Evolutionary conservation across 1,140 invertebrate species (phyloP).

Genomic region (Nymphalis io): DNA sequence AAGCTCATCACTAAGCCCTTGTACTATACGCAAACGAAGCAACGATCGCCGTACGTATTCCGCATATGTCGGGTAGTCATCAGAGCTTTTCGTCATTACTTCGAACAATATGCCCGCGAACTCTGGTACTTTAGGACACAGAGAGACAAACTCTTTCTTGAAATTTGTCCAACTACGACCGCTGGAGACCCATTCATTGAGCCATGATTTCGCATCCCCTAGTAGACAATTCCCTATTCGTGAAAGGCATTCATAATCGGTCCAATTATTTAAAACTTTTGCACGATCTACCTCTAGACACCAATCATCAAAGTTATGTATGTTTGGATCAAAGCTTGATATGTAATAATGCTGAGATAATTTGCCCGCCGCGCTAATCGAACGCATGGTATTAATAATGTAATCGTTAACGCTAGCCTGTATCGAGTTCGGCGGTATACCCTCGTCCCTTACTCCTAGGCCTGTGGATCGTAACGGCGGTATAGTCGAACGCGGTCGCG

Average conservation of each 20-base stretch:
- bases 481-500: no score
- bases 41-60: conserved; percentile 1
- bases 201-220: conserved; percentile 9
- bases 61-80: conserved; percentile 3
- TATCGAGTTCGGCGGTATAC: no score
- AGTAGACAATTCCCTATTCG: conserved; percentile 10
- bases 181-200: conserved; percentile 6
- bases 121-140: not conserved
- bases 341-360: conserved; percentile 10
- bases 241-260: conserved; percentile 7
- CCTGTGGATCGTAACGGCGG: no score
- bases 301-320: conserved; percentile 1
- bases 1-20: no score
- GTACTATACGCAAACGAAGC: conserved; percentile 10
- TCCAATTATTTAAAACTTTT: conserved; percentile 6
- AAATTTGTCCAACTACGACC: no score
- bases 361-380: not conserved
- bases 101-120: not conserved
- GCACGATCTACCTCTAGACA: conserved; percentile 7
- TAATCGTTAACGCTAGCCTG: not conserved
- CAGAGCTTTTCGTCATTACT: not conserved
- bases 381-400: not conserved
- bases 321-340: not conserved
- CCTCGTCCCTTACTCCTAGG: no score
- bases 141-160: no score